Evolutionary conservation across 2,888 invertebrate species (phyloP).

Genomic region (Andricus quercusramuli): DNA sequence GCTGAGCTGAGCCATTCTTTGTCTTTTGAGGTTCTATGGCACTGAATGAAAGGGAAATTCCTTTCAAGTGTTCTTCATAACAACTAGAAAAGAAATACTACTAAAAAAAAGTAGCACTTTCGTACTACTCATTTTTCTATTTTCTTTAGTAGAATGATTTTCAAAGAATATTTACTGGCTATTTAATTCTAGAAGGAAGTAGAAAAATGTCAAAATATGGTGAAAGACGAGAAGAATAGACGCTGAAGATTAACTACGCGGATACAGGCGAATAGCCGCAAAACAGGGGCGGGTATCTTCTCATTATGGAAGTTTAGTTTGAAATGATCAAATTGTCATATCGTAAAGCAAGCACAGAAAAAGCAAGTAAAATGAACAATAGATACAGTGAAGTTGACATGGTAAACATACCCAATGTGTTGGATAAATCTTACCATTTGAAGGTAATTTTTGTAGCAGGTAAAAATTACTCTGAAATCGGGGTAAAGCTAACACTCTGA

Average conservation of each 20-base stretch:
- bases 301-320: neutral
- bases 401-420: no score
- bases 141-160: no score
- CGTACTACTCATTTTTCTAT: no score
- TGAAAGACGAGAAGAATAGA: conserved; percentile 20
- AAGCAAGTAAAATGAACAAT: no score
- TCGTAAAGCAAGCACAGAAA: no score
- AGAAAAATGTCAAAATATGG: conserved; percentile 36
- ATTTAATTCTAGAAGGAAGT: conserved; percentile 26
- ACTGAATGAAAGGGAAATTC: neutral
- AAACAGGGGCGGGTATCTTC: neutral
- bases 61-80: neutral
- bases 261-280: conserved; percentile 14
- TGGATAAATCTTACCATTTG: no score
- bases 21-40: neutral
- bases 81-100: no score
- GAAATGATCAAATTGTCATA: neutral
- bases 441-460: no score
- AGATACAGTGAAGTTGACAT: no score
- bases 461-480: no score
- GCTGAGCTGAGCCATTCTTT: neutral
- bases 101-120: no score
- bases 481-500: no score
- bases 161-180: neutral
- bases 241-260: conserved; percentile 15